Evolutionary conservation across 2,113 vertebrate species (phyloP), one percentile per base, ranked within the genome.

Genomic region (Spheniscus mendiculus): DNA sequence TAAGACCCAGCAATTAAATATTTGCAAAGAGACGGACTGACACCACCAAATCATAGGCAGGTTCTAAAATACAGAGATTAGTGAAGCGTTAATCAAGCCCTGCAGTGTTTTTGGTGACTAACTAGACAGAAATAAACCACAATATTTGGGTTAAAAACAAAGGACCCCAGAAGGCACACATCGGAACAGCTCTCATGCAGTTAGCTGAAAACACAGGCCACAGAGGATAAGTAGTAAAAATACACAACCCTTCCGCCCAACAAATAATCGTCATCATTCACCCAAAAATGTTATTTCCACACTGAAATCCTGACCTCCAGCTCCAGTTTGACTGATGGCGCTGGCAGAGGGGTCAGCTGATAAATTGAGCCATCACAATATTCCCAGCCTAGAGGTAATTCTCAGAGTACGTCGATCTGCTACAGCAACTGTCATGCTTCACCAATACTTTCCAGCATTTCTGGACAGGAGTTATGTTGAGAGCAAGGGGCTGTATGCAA

Each of bases 271-370:
- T 61, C 76, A 91, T 90, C 47, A 44, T 89, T 91, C 92, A 65
- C 65, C 77, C 70, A 72, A 87, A 93, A 93, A 63, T 34, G 27
- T 82, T 83, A 85, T 94, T 94, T 95, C 73, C 84, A 59, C 2
- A 5, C 70, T 72, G 65, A 81, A 95, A 93, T 63, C 56, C 89
- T 87, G 83, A 91, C 77, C 73, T 84, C 77, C 61, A 72, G 70
- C 74, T 89, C 70, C 88, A 47, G 27, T n/a, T 50, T 95, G 94
- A 91, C 70, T 79, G 91, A 91, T 67, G 40, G 69, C 59, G 56
- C 72, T 89, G 81, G 93, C 84, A 80, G 82, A 91, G 13, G 73
- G 66, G 61, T 63, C 70, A 87, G 91, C 59, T 95, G 91, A 92
- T 61, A 71, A 59, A 95, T 59, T 66, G 87, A 96, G 81, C 65